A percentile compares a stretch with the other conserved stretches of the same genome.
These are phyloP conservation scores for Helicoverpa armigera DNA, from an alignment of 1,140 invertebrate genomes.

Conservation along the genomic window DNA sequence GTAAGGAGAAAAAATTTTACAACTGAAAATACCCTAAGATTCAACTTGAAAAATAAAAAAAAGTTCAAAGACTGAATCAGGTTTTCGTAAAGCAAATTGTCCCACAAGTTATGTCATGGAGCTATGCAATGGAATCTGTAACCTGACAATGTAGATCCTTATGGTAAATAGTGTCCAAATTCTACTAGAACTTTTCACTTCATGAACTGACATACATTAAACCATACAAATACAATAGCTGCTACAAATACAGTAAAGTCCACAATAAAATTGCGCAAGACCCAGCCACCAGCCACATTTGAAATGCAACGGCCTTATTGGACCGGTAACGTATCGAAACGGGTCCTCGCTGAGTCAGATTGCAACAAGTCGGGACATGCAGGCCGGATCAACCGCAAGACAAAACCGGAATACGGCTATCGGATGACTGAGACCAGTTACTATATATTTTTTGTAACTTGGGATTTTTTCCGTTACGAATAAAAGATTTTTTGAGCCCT, in stretches of 20 bases:
- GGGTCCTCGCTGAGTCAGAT: slow-evolving; percentile 8
- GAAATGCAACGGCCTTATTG: slow-evolving; percentile 19
- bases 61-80: too few species aligned
- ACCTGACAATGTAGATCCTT: too few species aligned
- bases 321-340: neutral
- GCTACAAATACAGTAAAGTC: neutral
- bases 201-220: too few species aligned
- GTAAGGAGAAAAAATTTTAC: too few species aligned
- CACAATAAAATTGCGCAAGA: neutral
- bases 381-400: slow-evolving; percentile 14
- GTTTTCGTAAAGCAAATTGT: too few species aligned
- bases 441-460: neutral
- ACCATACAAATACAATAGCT: neutral
- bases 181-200: too few species aligned
- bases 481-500: too few species aligned
- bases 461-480: neutral
- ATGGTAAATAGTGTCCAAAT: too few species aligned
- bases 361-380: slow-evolving; percentile 39
- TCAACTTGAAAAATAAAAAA: too few species aligned
- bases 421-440: neutral
- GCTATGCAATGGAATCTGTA: too few species aligned
- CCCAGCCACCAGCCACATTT: neutral
- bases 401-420: slow-evolving; percentile 35
- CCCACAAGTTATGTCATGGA: too few species aligned
- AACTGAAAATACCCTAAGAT: too few species aligned